These are phyloP conservation scores for Gila robusta DNA, from an alignment of 2,797 vertebrate genomes.

Conservation along the genomic window DNA sequence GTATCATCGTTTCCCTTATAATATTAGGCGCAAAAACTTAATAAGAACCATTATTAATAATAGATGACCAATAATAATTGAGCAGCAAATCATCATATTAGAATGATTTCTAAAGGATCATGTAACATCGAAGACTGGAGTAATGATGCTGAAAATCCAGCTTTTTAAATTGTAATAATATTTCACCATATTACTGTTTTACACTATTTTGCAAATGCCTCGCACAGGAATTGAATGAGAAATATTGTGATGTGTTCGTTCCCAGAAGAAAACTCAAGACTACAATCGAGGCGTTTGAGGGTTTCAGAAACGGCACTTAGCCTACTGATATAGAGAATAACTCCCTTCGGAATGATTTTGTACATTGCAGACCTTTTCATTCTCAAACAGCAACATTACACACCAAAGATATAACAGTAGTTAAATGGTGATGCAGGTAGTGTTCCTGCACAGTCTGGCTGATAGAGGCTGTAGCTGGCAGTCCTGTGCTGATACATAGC, in stretches of 20 bases:
- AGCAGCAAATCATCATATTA: background rate
- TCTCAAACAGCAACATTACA: background rate
- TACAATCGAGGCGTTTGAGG: background rate
- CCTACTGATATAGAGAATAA: background rate
- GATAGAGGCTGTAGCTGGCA: background rate
- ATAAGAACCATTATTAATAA: background rate
- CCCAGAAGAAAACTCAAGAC: background rate
- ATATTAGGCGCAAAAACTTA: background rate
- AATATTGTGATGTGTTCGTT: background rate
- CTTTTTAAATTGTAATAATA: too few relatives aligned
- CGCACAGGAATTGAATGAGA: background rate
- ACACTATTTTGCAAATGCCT: background rate
- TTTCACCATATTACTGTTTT: background rate
- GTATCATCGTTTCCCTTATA: background rate
- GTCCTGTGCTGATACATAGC: background rate
- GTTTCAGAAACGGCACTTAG: background rate
- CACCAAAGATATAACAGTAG: background rate
- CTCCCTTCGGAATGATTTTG: background rate
- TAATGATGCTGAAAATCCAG: too few relatives aligned
- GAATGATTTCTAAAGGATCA: background rate
- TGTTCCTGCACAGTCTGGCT: conserved; percentile 2
- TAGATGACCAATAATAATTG: background rate
- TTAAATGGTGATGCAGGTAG: background rate
- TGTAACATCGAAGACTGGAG: background rate
- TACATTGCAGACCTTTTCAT: background rate